Conservation (phyloP, 1,140 invertebrate species). For the Sinonovacula constricta region DNA sequence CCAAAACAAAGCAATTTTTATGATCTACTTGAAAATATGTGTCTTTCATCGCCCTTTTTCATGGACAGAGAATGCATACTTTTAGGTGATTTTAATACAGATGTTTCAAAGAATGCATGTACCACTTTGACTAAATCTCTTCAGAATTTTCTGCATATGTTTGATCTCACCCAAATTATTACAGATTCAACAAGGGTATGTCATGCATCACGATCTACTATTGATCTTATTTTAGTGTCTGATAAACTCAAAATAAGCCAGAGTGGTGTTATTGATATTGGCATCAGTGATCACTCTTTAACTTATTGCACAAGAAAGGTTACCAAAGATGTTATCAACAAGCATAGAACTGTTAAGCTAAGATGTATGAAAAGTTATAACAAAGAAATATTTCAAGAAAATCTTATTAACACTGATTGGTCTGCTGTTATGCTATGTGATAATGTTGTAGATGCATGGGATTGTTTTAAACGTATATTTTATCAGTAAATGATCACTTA, state of each 20-base stretch:
- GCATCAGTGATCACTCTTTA: neutral
- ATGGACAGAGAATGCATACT: neutral
- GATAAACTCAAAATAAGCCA: neutral
- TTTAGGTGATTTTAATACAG: slow-evolving; percentile 11
- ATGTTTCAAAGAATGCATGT: neutral
- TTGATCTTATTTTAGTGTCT: neutral
- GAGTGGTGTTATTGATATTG: neutral
- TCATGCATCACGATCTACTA: neutral
- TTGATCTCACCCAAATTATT: neutral
- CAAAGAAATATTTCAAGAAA: slow-evolving; percentile 3
- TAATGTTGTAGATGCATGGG: slow-evolving; percentile 19
- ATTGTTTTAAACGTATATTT: slow-evolving; percentile 15
- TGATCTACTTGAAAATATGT: neutral
- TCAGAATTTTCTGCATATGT: neutral
- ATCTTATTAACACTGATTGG: neutral
- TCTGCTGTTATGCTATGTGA: neutral
- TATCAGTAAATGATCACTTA: slow-evolving; percentile 9
- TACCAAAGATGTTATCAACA: neutral
- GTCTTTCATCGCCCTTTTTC: neutral
- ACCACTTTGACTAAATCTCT: neutral
- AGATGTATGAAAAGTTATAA: slow-evolving; percentile 1
- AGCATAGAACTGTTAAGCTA: slow-evolving; percentile 4
- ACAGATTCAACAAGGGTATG: neutral
- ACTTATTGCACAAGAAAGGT: slow-evolving; percentile 2
- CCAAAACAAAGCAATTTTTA: neutral